phyloP scores from a whole-genome alignment of 2,888 invertebrate genomes.

The Ormyrus pomaceus region DNA sequence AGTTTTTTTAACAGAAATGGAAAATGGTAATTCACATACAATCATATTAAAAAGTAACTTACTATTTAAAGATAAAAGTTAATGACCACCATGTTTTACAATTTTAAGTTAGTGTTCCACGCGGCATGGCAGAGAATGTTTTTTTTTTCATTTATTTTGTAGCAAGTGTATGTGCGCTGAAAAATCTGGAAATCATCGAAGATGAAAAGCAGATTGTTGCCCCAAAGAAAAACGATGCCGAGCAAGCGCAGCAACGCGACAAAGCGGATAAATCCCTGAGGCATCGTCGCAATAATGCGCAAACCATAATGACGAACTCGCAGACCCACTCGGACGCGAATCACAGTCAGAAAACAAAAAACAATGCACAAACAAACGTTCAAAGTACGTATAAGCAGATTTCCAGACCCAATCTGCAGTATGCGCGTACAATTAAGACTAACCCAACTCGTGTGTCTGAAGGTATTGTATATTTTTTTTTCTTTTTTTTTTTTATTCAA shows the following conservation, averaged over 20 bases:
- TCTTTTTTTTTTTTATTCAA: conserved; percentile 29
- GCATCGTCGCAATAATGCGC: conserved; percentile 62
- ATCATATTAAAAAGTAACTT: not conserved
- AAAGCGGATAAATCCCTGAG: conserved; percentile 67
- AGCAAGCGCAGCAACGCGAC: conserved; percentile 37
- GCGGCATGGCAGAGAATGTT: conserved; percentile 46
- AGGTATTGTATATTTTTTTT: conserved; percentile 66
- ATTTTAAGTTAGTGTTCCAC: conserved; percentile 37
- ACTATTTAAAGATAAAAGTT: not conserved
- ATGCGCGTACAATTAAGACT: conserved; percentile 54
- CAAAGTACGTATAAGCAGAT: conserved; percentile 71
- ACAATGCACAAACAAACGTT: conserved; percentile 68
- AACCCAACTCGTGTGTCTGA: conserved; percentile 65
- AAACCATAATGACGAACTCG: conserved; percentile 65
- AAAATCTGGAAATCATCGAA: conserved; percentile 70
- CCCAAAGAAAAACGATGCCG: not conserved
- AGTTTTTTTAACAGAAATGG: not conserved
- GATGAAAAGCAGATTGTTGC: conserved; percentile 19
- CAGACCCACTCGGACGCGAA: conserved; percentile 65
- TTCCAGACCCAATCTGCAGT: conserved; percentile 64
- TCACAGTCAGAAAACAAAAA: conserved; percentile 65
- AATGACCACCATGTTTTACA: conserved; percentile 17
- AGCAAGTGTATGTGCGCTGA: conserved; percentile 74
- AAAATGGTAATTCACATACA: not conserved
- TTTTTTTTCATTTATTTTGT: conserved; percentile 63